Conservation (phyloP, 2,797 vertebrate genomes). For the Steatocranus sp. region DNA sequence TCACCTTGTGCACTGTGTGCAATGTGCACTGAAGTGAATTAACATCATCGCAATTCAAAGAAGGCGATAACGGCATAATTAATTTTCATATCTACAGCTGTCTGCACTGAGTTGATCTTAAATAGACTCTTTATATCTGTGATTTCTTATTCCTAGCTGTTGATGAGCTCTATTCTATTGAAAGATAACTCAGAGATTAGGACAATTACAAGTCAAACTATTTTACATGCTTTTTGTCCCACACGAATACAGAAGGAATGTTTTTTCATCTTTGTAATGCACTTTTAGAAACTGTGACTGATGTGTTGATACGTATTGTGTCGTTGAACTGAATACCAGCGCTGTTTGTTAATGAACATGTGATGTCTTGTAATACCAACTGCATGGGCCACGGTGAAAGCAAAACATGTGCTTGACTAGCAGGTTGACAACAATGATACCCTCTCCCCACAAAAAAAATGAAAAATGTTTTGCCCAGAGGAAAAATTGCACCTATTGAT, state of each 20-base stretch:
- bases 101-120: conserved; percentile 5
- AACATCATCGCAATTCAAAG: conserved; percentile 25
- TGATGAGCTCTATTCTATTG: conserved; percentile 21
- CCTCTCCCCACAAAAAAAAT: background rate
- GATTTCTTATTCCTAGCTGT: conserved; percentile 17
- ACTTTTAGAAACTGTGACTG: background rate
- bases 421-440: background rate
- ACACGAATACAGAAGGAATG: background rate
- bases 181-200: conserved; percentile 6
- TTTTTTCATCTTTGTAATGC: background rate
- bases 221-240: conserved; percentile 1
- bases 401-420: background rate
- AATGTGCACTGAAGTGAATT: conserved; percentile 10
- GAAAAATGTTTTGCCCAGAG: conserved; percentile 8
- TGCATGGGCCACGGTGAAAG: background rate
- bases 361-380: background rate
- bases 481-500: conserved; percentile 42
- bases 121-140: conserved; percentile 33
- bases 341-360: background rate
- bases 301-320: background rate
- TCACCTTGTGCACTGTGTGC: background rate
- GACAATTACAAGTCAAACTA: conserved; percentile 22
- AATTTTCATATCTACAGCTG: conserved; percentile 51
- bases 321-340: background rate
- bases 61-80: conserved; percentile 51